These are phyloP conservation scores for Gorsachius goisagi DNA, from an alignment of 2,113 vertebrate genomes.

Conservation along the genomic window DNA sequence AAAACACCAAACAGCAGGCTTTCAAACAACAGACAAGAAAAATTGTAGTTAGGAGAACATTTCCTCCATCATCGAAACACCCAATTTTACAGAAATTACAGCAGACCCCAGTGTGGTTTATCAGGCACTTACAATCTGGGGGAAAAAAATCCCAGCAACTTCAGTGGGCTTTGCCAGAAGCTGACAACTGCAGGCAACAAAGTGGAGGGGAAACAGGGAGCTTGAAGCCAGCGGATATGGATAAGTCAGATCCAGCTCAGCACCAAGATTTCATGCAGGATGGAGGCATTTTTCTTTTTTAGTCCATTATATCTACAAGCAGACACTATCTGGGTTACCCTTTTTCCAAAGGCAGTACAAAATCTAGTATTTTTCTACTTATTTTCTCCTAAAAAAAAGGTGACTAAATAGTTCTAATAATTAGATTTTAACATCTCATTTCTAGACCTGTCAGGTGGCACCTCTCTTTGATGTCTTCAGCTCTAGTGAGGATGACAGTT, in stretches of 20 bases:
- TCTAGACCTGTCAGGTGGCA: background rate
- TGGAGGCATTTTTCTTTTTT: background rate
- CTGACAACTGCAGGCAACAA: background rate
- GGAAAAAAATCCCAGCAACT: background rate
- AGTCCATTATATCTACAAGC: background rate
- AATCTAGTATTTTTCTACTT: background rate
- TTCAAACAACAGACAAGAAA: background rate
- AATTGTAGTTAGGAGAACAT: background rate
- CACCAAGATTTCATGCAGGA: background rate
- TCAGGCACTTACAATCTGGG: fast-evolving
- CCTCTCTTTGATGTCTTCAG: background rate
- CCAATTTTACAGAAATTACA: background rate
- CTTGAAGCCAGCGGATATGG: background rate
- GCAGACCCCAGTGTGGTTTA: background rate
- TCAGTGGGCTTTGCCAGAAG: background rate
- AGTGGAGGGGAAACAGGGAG: background rate
- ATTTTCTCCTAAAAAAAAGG: background rate
- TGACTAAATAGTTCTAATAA: background rate
- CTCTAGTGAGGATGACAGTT: background rate
- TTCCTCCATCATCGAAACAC: background rate
- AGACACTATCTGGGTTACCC: background rate
- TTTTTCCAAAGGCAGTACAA: background rate
- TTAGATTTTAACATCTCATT: background rate
- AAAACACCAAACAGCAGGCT: background rate
- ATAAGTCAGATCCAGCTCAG: background rate